phyloP scores from a whole-genome alignment of 2,113 vertebrate species.

The Caranx ignobilis region DNA sequence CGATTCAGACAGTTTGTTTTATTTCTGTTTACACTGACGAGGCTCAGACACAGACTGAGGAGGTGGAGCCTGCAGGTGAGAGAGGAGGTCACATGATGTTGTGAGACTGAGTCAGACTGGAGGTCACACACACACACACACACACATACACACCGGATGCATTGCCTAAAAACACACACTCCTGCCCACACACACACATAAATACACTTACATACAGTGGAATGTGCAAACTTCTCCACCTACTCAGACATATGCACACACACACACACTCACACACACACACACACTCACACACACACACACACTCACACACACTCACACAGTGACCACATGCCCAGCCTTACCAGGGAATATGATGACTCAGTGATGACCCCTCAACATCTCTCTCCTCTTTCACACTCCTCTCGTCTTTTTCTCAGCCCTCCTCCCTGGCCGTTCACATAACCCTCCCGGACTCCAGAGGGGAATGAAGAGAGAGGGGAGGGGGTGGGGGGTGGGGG shows the following conservation, averaged over 20 bases:
- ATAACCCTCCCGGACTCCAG: conserved; percentile 91
- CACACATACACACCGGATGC: conserved; percentile 6
- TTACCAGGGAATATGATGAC: conserved; percentile 76
- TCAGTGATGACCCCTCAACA: conserved; percentile 76
- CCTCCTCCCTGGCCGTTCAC: conserved; percentile 88
- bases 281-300: conserved; percentile 20
- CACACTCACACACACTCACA: conserved; percentile 26
- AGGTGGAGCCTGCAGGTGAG: background rate
- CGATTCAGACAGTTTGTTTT: no score
- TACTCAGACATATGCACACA: conserved; percentile 51
- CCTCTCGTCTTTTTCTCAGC: conserved; percentile 77
- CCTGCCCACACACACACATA: conserved; percentile 27
- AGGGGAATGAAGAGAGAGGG: conserved; percentile 78
- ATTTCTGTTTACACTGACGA: no score
- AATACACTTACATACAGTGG: conserved; percentile 49
- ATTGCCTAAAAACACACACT: conserved; percentile 11
- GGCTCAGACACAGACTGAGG: background rate
- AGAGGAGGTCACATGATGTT: background rate
- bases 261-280: background rate
- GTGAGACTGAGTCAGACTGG: background rate
- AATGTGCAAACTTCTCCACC: conserved; percentile 62
- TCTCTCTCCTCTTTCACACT: conserved; percentile 76
- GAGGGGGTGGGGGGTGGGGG: conserved; percentile 45
- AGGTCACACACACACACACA: conserved; percentile 16
- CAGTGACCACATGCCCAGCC: conserved; percentile 5